Base-by-base conservation (phyloP, 1,140 invertebrate species). In the Drosophila nannoptera region DNA sequence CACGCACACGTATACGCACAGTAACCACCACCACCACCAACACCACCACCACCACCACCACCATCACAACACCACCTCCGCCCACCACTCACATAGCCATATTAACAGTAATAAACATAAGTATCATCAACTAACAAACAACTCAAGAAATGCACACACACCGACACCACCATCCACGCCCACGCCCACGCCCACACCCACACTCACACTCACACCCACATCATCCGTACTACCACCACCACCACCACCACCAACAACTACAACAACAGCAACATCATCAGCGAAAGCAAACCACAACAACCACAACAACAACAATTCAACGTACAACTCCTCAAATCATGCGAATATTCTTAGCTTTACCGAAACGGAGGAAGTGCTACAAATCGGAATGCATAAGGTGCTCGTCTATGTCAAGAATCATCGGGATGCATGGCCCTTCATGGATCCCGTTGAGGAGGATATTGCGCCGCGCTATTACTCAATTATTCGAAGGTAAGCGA, bases 391-490 rank as follows among this genome's bases (percentile, higher is more conserved):
- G 94, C 95, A 96, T 89, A 97, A 97, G 90, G 94, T 97, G 35
- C 90, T 97, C 33, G 94, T 96, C 86, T 93, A 94, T 80, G 90
- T 97, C 2, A 96, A 95, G 81, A 93, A 94, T 77, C 95, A 97
- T 84, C 93, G 95, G 67, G 96, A 97, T 89, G 95, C 96, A 4
- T 98, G 96, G 96, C 96, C 96, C 2, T 98, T 98, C 89, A 91
- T 95, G 75, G 95, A 97, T 89, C 95, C 96, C 4, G 96, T 98
- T 0, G 95, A 97, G 60, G 96, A 98, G 88, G 94, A 96, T 78
- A 96, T 95, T 88, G 96, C 96, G 1, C 97, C 97, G 1, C 95
- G 96, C 88, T 97, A 97, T 88, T 95, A 96, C 83, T 92, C 92
- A 2, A 92, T 94, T 4, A 94, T 94, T 69, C 91, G 93, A 60